Conservation (phyloP, 1,140 invertebrate species). For the Caenorhabditis brenneri region DNA sequence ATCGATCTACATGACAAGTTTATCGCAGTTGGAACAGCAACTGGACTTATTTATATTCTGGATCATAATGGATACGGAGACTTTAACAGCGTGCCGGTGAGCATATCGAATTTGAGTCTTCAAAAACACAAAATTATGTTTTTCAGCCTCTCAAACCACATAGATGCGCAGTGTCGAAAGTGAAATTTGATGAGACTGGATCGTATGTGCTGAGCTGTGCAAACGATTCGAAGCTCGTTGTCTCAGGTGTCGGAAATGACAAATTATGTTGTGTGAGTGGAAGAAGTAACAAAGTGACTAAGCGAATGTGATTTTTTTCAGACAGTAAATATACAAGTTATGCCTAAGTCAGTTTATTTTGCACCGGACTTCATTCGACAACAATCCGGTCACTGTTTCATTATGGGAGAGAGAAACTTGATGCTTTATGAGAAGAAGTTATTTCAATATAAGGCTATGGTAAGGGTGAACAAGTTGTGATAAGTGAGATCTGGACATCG, state of each 20-base stretch:
- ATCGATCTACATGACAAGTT: conserved; percentile 74
- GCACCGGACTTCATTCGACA: conserved; percentile 58
- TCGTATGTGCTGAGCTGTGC: conserved; percentile 74
- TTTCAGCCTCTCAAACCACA: conserved; percentile 66
- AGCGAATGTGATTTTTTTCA: conserved; percentile 17
- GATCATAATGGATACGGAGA: conserved; percentile 73
- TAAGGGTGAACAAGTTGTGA: no score
- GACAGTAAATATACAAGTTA: conserved; percentile 20
- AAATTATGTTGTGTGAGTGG: conserved; percentile 14
- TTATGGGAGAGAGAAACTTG: conserved; percentile 58
- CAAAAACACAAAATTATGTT: conserved; percentile 7
- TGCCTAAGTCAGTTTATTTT: conserved; percentile 62
- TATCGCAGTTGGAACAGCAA: conserved; percentile 70
- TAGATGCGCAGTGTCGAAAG: conserved; percentile 73
- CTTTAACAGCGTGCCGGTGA: conserved; percentile 67
- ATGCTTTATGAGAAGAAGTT: conserved; percentile 62
- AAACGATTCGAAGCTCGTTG: conserved; percentile 72
- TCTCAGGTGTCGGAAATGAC: conserved; percentile 62
- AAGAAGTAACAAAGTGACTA: not conserved
- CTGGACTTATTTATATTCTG: conserved; percentile 73
- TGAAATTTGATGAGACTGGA: conserved; percentile 73
- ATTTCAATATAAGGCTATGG: conserved; percentile 46
- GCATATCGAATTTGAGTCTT: conserved; percentile 57
- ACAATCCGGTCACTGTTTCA: conserved; percentile 59
- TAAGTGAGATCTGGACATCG: no score